Evolutionary conservation across 1,140 invertebrate species (phyloP), one percentile per base, ranked within the genome.

Genomic region (Pachyrhynchus sulphureomaculatus): DNA sequence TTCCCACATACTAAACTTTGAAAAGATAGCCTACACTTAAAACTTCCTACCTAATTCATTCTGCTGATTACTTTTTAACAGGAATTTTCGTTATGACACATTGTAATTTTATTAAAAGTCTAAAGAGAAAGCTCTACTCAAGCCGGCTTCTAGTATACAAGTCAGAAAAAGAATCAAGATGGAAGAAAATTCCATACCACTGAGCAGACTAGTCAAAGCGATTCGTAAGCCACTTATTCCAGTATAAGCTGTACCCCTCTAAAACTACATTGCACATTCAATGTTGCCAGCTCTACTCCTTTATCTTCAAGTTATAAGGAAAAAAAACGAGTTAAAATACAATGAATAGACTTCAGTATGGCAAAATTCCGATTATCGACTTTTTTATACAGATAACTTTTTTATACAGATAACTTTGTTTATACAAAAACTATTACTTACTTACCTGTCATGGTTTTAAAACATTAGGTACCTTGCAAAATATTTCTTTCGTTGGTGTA

Each of bases 181-280:
- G 76, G 76, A 74, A 74, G 68, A 70, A 75, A 65, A 73, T 73
- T 72, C 73, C 75, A 75, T 71, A 74, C 75, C 75, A 75, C 75
- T 72, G 75, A 74, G 68, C 70, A 75, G 69, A 75, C 74, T 75
- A 72, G 71, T 71, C 64, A 71, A 69, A 66, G 69, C 69, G 71
- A 72, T 66, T 66, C 62, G 39, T 62, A 62, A 71, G 65, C 49
- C 55, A 67, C 73, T 71, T 69, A 71, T 71, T 73, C 70, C 68
- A 67, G 75, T 76, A 76, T 76, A 76, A 67, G 60, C 62, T 64
- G 66, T 75, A 76, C 75, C 75, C 75, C 75, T 76, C 75, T 76
- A 76, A 74, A 74, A 71, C 69, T 71, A 72, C 69, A 76, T 75
- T 83, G 66, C 81, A 80, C 32, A 12, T 15, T 13, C 51, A 12